phyloP scores from a whole-genome alignment of 2,888 invertebrate genomes.

The Phalangium opilio region DNA sequence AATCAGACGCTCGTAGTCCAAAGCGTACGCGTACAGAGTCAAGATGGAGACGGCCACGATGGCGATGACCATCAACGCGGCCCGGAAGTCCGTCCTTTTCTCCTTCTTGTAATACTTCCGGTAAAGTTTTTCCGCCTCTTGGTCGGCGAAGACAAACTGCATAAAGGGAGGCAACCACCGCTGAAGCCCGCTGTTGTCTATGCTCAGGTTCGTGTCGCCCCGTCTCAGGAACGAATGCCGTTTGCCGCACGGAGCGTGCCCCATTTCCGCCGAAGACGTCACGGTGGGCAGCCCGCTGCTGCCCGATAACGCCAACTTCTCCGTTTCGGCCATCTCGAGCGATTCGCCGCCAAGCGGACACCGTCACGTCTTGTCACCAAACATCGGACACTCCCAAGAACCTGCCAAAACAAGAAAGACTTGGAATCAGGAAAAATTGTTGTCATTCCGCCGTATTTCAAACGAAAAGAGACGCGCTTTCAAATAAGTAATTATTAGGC shows the following conservation, averaged over 20 bases:
- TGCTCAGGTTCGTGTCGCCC: conserved; percentile 17
- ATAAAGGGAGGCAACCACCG: conserved; percentile 23
- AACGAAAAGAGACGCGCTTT: no score
- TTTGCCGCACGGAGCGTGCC: not conserved
- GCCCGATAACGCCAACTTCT: no score
- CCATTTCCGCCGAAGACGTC: no score
- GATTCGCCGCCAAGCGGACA: no score
- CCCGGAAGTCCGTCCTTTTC: conserved; percentile 45
- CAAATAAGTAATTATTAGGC: no score
- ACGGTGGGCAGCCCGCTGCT: no score
- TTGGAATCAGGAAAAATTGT: no score
- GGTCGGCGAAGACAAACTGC: conserved; percentile 41
- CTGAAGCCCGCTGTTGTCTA: conserved; percentile 20
- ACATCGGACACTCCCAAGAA: no score
- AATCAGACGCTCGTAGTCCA: not conserved
- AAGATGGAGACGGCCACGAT: not conserved
- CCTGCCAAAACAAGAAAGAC: no score
- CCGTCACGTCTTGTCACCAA: no score
- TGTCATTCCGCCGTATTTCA: no score
- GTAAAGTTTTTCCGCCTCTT: conserved; percentile 50
- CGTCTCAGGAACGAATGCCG: conserved; percentile 11
- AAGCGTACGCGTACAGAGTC: not conserved
- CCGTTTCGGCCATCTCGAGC: no score
- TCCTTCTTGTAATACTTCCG: conserved; percentile 55
- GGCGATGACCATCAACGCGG: not conserved